A percentile compares a stretch with the other conserved stretches of the same genome.
These are phyloP conservation scores for Perithous albicinctus DNA, from an alignment of 2,888 invertebrate species.

Conservation along the genomic window DNA sequence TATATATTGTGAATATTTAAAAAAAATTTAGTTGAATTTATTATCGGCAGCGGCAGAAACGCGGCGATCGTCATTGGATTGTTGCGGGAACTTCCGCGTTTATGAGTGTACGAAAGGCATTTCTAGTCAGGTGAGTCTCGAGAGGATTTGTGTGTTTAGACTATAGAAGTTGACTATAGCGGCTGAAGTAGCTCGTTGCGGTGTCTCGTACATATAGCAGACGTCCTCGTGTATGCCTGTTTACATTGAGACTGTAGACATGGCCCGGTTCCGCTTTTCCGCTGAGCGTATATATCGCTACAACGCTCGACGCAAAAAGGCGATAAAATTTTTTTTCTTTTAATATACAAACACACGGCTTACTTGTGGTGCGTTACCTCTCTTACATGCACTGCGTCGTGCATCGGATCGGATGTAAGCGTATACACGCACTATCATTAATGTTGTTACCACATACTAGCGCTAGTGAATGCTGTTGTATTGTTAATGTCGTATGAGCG, in stretches of 20 bases:
- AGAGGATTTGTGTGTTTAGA: slow-evolving; percentile 8
- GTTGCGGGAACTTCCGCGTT: background rate
- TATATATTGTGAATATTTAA: background rate
- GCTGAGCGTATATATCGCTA: background rate
- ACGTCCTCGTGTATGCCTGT: background rate
- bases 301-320: background rate
- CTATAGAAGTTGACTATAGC: no score
- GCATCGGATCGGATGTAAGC: background rate
- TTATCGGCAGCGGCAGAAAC: background rate
- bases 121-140: slow-evolving; percentile 25
- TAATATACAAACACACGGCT: slow-evolving; percentile 12
- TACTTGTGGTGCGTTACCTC: background rate
- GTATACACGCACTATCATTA: slow-evolving; percentile 27
- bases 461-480: background rate
- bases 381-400: background rate
- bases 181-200: background rate
- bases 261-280: slow-evolving; percentile 16
- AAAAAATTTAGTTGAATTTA: background rate
- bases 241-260: slow-evolving; percentile 12
- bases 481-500: background rate
- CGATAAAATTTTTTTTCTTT: slow-evolving; percentile 36
- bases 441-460: slow-evolving; percentile 4
- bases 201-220: background rate
- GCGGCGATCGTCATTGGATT: background rate
- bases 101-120: background rate